These are phyloP conservation scores for Lacerta viridis DNA, from an alignment of 2,797 vertebrate species.

Conservation along the genomic window DNA sequence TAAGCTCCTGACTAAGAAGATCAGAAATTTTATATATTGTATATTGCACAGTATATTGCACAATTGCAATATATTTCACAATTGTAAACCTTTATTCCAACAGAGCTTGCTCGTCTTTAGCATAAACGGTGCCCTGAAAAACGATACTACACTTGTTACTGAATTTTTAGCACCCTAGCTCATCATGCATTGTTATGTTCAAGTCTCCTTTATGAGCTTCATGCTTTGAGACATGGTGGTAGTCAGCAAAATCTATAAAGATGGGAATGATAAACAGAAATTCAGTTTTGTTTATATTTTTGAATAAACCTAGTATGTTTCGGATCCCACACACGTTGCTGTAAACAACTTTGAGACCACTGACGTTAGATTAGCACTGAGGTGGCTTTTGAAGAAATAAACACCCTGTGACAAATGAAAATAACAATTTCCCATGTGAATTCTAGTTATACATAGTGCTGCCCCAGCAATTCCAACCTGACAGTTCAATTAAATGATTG, in stretches of 20 bases:
- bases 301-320: not conserved
- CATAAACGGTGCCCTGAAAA: slow-evolving; percentile 33
- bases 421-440: slow-evolving; percentile 57
- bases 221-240: not conserved
- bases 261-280: slow-evolving; percentile 19
- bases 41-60: too few species aligned
- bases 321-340: slow-evolving; percentile 23
- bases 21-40: not conserved
- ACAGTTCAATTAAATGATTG: slow-evolving; percentile 71
- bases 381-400: slow-evolving; percentile 42
- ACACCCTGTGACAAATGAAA: slow-evolving; percentile 61
- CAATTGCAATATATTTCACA: too few species aligned
- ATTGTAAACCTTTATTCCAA: slow-evolving; percentile 12
- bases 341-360: slow-evolving; percentile 18
- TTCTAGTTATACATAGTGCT: slow-evolving; percentile 65
- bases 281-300: slow-evolving; percentile 18
- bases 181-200: slow-evolving; percentile 44
- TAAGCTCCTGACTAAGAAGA: not conserved
- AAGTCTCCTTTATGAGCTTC: slow-evolving; percentile 55
- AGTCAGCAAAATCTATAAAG: slow-evolving; percentile 31
- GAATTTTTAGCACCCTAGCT: slow-evolving; percentile 32
- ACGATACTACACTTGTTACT: slow-evolving; percentile 45
- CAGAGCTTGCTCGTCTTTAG: not conserved
- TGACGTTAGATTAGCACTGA: slow-evolving; percentile 11
- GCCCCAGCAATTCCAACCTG: slow-evolving; percentile 61